Evolutionary conservation across 2,113 vertebrate species (phyloP), one percentile per base, ranked within the genome.

Genomic region (Bagarius yarrelli): DNA sequence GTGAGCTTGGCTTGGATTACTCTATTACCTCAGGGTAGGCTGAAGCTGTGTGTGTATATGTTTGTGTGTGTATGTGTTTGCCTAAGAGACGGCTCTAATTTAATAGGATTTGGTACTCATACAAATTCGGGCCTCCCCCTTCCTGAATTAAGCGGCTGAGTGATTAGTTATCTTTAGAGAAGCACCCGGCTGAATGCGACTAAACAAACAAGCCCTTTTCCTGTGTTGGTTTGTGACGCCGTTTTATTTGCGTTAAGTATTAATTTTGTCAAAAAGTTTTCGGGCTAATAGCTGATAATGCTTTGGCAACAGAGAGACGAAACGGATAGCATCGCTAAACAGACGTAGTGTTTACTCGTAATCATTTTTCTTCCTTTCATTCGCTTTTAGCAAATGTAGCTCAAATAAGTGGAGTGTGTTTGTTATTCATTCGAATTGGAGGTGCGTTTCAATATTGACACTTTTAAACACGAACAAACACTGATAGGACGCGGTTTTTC

Each of bases 1-100:
- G 76, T 76, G 81, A 81, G 67, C 80, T 83, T 78, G 60, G 79
- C 84, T 81, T 83, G 78, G 52, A 79, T 76, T 82, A 64, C 81
- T 72, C 79, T 64, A 83, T 85, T 72, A 80, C 72, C 74, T 83
- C 57, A 40, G 63, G 79, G 66, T 23, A 18, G 66, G 60, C 66
- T 70, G 77, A 59, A 75, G 76, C 14, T 76, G 69, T 60, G 52
- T 71, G 66, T 78, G 50, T 44, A 27, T 69, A 47, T 55, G 32
- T 70, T 30, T 70, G 56, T 84, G 66, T 11, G 77, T 84, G 67
- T 74, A 59, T 59, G 47, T 78, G 57, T 34, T 27, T 36, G 50
- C 18, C 56, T 64, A 67, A 76, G 76, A 82, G 60, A 50, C 30
- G 79, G 66, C 50, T 81, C 66, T 81, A 84, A 84, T 81, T 84